These are phyloP conservation scores for Drosophila sechellia DNA, from an alignment of 1,140 invertebrate species.

Conservation along the genomic window DNA sequence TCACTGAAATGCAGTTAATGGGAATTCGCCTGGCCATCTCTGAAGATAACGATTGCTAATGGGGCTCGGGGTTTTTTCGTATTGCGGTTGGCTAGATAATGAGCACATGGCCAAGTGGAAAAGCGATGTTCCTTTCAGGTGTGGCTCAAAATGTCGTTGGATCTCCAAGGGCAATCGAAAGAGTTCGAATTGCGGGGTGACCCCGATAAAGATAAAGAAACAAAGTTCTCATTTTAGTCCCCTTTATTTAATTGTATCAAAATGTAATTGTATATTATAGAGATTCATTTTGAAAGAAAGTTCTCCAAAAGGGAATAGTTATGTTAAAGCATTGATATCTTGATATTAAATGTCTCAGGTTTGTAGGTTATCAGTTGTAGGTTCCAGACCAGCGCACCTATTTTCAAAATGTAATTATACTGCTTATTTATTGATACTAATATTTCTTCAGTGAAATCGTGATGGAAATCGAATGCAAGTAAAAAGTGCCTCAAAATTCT, in stretches of 20 bases:
- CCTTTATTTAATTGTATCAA: conserved; percentile 39
- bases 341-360: conserved; percentile 37
- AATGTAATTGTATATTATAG: neutral
- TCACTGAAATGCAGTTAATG: conserved; percentile 71
- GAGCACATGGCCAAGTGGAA: conserved; percentile 5
- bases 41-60: conserved; percentile 46
- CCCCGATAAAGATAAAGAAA: neutral
- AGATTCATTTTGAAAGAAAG: conserved; percentile 41
- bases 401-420: conserved; percentile 76
- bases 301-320: conserved; percentile 17
- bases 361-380: conserved; percentile 50
- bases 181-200: too few species aligned
- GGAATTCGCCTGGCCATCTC: conserved; percentile 42
- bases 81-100: conserved; percentile 18
- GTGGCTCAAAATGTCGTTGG: neutral
- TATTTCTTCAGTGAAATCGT: conserved; percentile 39
- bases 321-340: conserved; percentile 36
- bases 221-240: conserved; percentile 5
- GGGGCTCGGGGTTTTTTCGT: conserved; percentile 1
- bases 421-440: conserved; percentile 53
- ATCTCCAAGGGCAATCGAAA: neutral
- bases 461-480: conserved; percentile 54
- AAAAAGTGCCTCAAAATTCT: conserved; percentile 73
- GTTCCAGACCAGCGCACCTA: conserved; percentile 68
- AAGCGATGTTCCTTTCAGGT: conserved; percentile 1